Base-by-base conservation (phyloP, 1,140 invertebrate species). In the Eriosoma lanigerum region DNA sequence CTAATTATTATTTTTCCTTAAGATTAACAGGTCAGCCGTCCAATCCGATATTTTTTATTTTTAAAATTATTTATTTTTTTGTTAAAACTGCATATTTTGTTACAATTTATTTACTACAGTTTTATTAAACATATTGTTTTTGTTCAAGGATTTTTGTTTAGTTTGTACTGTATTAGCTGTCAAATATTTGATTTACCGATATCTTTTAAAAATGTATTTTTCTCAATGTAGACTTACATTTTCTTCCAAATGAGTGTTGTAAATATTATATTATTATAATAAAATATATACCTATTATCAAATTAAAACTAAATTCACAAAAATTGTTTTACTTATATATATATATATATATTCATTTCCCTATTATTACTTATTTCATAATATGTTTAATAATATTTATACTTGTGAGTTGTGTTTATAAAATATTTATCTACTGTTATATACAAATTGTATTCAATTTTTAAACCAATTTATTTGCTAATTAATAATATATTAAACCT, bases 1-100 rank as follows among this genome's bases (percentile, higher is more conserved):
- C 68, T 29, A 72, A 50, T 72, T 38, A 38, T 38, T 52, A 52
- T 70, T 70, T 70, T 50, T n/a, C 15, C 68, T 46, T 72, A 50
- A 70, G 46, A 26, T 72, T 52, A 29, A 72, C 68, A 72, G 68
- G 29, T 72, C 68, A 29, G 24, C 68, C 68, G 68, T 72, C 68
- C 68, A 72, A 24, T 29, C 68, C 48, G 10, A 52, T n/a, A 29
- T 70, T 24, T 17, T 5, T 68, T n/a, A 19, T 1, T 44, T 68
- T 26, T 70, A 50, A 66, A 46, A 46, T n/a, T 38, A 29, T 70
- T 29, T 72, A 52, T 72, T 29, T 52, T 52, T 48, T n/a, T 72
- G 24, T n/a, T 68, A 46, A 29, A 46, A 29, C 48, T 29, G 66
- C 66, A 70, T 21, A 50, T 70, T 50, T 70, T 70, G 66, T 70